Conservation (phyloP, 2,113 vertebrate species). For the Gobius niger region DNA sequence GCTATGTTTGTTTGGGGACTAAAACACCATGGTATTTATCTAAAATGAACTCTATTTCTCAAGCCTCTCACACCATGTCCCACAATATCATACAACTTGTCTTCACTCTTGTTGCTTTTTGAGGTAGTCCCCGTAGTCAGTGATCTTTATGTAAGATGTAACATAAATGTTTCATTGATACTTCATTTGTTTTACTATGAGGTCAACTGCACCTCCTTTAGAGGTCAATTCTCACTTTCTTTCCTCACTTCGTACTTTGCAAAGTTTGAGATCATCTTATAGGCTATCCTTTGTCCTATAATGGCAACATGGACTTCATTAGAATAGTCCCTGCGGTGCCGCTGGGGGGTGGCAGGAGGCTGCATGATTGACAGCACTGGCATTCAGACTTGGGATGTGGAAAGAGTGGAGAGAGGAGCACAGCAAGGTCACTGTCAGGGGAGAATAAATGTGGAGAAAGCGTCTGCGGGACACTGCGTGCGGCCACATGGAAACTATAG, state of each 20-base stretch:
- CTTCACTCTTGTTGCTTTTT: too few relatives aligned
- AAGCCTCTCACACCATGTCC: too few relatives aligned
- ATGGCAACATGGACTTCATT: slow-evolving; percentile 60
- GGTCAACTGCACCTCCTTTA: too few relatives aligned
- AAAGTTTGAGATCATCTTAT: slow-evolving; percentile 25
- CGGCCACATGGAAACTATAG: slow-evolving; percentile 14
- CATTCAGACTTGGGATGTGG: slow-evolving; percentile 59
- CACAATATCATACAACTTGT: too few relatives aligned
- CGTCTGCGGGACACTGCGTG: slow-evolving; percentile 21
- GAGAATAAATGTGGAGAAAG: slow-evolving; percentile 54
- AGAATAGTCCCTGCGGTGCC: slow-evolving; percentile 53
- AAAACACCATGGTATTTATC: too few relatives aligned
- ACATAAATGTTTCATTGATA: too few relatives aligned
- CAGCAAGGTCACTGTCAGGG: slow-evolving; percentile 50
- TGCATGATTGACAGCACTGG: slow-evolving; percentile 70
- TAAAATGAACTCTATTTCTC: too few relatives aligned
- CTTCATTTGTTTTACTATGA: too few relatives aligned
- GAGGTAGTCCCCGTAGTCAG: too few relatives aligned
- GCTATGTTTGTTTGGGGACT: too few relatives aligned
- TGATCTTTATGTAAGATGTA: too few relatives aligned
- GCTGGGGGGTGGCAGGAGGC: slow-evolving; percentile 32
- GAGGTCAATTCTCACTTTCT: neutral
- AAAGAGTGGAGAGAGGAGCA: slow-evolving; percentile 50
- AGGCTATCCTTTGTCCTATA: slow-evolving; percentile 47
- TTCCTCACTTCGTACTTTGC: slow-evolving; percentile 1